These are phyloP conservation scores for Melopsittacus undulatus DNA, from an alignment of 2,797 vertebrate species.

Conservation along the genomic window DNA sequence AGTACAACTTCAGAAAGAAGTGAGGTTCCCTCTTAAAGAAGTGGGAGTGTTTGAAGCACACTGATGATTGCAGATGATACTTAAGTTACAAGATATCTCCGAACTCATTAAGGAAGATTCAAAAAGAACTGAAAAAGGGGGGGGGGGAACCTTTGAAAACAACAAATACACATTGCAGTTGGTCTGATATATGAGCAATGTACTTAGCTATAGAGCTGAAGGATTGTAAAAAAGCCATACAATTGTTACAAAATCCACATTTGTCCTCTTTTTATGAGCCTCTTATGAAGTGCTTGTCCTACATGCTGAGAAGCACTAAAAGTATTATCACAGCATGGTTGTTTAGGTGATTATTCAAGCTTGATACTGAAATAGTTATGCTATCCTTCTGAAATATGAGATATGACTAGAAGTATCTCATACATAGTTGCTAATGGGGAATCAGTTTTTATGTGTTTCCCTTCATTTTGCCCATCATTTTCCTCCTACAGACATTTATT, in stretches of 20 bases:
- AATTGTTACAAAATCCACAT: not conserved
- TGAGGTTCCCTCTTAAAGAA: not conserved
- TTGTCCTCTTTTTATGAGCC: not conserved
- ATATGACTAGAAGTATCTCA: not conserved
- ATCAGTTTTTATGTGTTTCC: not conserved
- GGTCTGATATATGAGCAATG: not conserved
- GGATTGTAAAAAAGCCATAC: not conserved
- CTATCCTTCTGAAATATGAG: not conserved
- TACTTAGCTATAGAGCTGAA: not conserved
- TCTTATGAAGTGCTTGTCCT: conserved; percentile 20
- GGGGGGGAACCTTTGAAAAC: not conserved
- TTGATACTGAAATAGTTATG: not conserved
- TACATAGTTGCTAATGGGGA: conserved; percentile 6
- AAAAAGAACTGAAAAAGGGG: not conserved
- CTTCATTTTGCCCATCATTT: conserved; percentile 28
- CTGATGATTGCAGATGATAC: not conserved
- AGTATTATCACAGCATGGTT: not conserved
- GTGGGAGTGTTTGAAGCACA: not conserved
- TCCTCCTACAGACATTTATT: not conserved
- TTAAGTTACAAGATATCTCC: not conserved
- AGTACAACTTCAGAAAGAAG: not conserved
- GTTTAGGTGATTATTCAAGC: not conserved
- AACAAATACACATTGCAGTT: not conserved
- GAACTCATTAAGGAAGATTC: not conserved
- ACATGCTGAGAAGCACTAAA: conserved; percentile 11